Conservation (phyloP, 2,797 vertebrate genomes). For the Rhincodon typus region DNA sequence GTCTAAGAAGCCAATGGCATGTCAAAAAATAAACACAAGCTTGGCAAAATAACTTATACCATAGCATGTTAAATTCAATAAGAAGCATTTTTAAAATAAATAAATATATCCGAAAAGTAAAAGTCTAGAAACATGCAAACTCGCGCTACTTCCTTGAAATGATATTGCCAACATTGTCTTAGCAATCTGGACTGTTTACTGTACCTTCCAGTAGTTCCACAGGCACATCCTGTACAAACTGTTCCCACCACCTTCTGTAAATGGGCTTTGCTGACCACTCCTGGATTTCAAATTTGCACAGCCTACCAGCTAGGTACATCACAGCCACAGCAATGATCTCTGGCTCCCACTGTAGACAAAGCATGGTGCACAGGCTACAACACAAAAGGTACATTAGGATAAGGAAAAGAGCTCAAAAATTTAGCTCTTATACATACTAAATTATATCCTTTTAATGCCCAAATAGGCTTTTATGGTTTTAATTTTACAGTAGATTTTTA, state of each 20-base stretch:
- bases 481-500: not conserved
- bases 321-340: constrained; percentile 96
- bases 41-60: not conserved
- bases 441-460: not conserved
- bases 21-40: not conserved
- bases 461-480: not conserved
- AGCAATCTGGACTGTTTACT: not conserved
- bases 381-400: not conserved
- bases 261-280: constrained; percentile 95
- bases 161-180: not conserved
- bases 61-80: not conserved
- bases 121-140: not conserved
- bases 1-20: not conserved
- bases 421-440: too few relatives aligned
- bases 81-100: not conserved
- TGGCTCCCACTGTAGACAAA: constrained; percentile 95
- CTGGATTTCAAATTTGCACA: constrained; percentile 96
- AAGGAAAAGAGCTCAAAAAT: not conserved
- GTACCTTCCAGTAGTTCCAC: constrained; percentile 93
- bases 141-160: not conserved
- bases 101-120: not conserved
- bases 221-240: constrained; percentile 96
- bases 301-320: constrained; percentile 90
- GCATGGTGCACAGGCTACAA: constrained; percentile 83
- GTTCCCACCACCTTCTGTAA: constrained; percentile 94